Evolutionary conservation across 2,888 invertebrate species (phyloP), one percentile per base, ranked within the genome.

Genomic region (Plutella xylostella): DNA sequence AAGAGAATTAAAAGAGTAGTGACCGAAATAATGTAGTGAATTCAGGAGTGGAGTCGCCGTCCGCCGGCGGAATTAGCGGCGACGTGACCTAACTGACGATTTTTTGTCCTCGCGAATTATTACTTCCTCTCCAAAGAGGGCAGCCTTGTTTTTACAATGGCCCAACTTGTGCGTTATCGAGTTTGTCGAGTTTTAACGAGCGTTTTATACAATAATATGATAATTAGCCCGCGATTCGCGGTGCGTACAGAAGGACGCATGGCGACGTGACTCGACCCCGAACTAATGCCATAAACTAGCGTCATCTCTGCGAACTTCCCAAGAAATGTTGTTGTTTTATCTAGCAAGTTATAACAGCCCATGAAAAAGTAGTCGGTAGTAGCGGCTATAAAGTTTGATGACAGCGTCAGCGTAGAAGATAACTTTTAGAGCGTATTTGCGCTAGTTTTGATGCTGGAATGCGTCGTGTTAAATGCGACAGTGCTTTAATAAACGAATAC

Each of bases 151-250:
- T 74, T 72, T 75, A 69, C 68, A 71, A 69, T 60, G 66, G 49
- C 54, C 60, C 56, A 64, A 72, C 60, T 69, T 70, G 61, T 69
- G 67, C 69, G 64, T 68, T 74, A 76, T 77, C 72, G 74, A 76
- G 68, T 73, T 71, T 61, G 68, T 67, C 58, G 69, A 72, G 66
- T 74, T 74, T 71, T 73, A 78, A 79, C 71, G 72, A 66, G 66
- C 60, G 72, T 74, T 79, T 79, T 79, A 79, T 77, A 71, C 77
- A 72, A 71, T 67, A 72, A 68, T 74, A 78, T 75, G 76, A 72
- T 79, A 79, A 79, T 79, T 75, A 18, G 15, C 28, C 7, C 28
- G 9, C 28, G 9, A 2, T 6, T 3, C 28, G 28, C 11, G 11
- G 6, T 12, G 28, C n/a, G n/a, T n/a, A n/a, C n/a, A n/a, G n/a